Evolutionary conservation across 1,140 invertebrate genomes (phyloP).

Genomic region (Drosophila teissieri): DNA sequence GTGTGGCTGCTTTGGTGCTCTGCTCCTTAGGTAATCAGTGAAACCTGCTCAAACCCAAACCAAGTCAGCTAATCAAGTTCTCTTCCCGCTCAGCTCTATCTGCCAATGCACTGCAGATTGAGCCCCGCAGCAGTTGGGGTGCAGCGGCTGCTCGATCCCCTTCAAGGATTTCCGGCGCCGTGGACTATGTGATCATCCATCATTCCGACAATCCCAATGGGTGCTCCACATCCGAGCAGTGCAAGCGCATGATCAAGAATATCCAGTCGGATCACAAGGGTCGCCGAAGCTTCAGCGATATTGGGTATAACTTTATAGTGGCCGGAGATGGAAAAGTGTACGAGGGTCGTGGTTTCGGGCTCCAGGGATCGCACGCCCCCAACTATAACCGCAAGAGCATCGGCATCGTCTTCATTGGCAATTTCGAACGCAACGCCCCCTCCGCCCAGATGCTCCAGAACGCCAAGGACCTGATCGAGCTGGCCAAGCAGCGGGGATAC

Average conservation of each 20-base stretch:
- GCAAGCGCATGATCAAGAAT: slow-evolving; percentile 86
- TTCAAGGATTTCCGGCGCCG: slow-evolving; percentile 76
- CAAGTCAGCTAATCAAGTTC: background rate
- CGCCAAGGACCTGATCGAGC: slow-evolving; percentile 87
- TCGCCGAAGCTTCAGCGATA: slow-evolving; percentile 88
- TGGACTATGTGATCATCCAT: slow-evolving; percentile 91
- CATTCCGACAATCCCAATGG: slow-evolving; percentile 89
- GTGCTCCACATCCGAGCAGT: slow-evolving; percentile 84
- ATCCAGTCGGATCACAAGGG: slow-evolving; percentile 88
- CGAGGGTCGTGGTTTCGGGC: slow-evolving; percentile 90
- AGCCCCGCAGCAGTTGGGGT: slow-evolving; percentile 78
- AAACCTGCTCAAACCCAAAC: background rate
- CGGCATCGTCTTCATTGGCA: slow-evolving; percentile 88
- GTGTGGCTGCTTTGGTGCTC: slow-evolving; percentile 41
- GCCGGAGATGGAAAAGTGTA: slow-evolving; percentile 86
- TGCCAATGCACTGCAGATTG: slow-evolving; percentile 53
- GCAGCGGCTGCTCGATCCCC: slow-evolving; percentile 73
- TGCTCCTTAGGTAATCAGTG: slow-evolving; percentile 63
- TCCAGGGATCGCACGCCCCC: slow-evolving; percentile 88
- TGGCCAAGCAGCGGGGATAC: slow-evolving; percentile 85
- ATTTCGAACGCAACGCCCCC: slow-evolving; percentile 85
- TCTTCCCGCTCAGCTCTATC: slow-evolving; percentile 24
- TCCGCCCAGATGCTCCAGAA: slow-evolving; percentile 87
- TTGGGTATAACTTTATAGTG: slow-evolving; percentile 87
- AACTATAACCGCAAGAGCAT: slow-evolving; percentile 89